A percentile compares a stretch with the other conserved stretches of the same genome.
These are phyloP conservation scores for Chrysomallon squamiferum DNA, from an alignment of 1,140 invertebrate species.

Conservation along the genomic window DNA sequence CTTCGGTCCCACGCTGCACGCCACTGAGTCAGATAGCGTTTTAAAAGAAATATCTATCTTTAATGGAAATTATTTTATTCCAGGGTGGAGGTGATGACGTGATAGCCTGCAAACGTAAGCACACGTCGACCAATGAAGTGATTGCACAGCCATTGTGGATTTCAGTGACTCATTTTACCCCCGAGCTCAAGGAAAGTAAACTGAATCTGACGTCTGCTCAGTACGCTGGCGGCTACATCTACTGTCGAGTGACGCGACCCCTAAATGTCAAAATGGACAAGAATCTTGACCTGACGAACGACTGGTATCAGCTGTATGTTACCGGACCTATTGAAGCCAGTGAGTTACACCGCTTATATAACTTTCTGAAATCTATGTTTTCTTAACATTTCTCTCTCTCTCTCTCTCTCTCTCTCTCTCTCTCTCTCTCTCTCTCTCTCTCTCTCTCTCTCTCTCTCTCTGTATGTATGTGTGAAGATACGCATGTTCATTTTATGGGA, in stretches of 20 bases:
- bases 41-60: too few species aligned
- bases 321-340: conserved; percentile 21
- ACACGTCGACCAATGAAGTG: conserved; percentile 1
- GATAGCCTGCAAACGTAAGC: conserved; percentile 24
- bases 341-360: conserved; percentile 25
- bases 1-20: too few species aligned
- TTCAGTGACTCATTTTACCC: conserved; percentile 12
- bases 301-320: conserved; percentile 37
- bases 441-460: too few species aligned
- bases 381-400: neutral
- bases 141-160: conserved; percentile 16
- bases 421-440: too few species aligned
- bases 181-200: conserved; percentile 3
- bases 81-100: conserved; percentile 32
- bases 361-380: too few species aligned
- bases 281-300: conserved; percentile 23
- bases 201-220: conserved; percentile 2
- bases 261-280: conserved; percentile 11
- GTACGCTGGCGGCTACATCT: conserved; percentile 24
- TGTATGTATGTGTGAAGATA: too few species aligned
- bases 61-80: too few species aligned
- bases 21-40: too few species aligned
- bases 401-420: neutral
- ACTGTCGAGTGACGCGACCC: conserved; percentile 20
- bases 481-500: too few species aligned